Base-by-base conservation (phyloP, 2,888 invertebrate genomes). In the Homarus gammarus region DNA sequence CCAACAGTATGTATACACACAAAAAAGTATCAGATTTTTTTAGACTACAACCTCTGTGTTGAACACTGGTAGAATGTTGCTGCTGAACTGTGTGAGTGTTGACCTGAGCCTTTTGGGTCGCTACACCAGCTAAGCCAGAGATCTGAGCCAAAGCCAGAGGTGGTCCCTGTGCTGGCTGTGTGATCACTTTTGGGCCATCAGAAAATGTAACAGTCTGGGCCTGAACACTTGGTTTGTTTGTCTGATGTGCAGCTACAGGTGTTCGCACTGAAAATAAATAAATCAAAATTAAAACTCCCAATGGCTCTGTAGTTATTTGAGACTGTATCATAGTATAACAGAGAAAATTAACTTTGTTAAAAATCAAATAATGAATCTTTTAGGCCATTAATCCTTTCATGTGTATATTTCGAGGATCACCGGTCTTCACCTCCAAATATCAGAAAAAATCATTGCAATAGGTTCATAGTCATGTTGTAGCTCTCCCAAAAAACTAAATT, bases 141-240 rank as follows among this genome's bases (percentile, higher is more conserved):
- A 90, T 86, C 84, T 89, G 92, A 6, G 90, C 77, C 56, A 92
- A 83, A 31, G 88, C 89, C 51, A 91, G 73, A 18, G 93, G 93
- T 27, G 93, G 93, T 6, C 93, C 93, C 91, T 93, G 93, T 6
- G 92, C 92, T 18, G 93, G 92, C 84, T 93, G 93, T 38, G 93
- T 92, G 78, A 93, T 93, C 70, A 93, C 93, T 92, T 93, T 91
- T 6, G 88, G 91, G 36, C 91, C 91, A n/a, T 87, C 87, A 22
- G 88, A 51, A 70, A 87, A 90, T 68, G 88, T 36, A 36, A 89
- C 33, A 12, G 84, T 75, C 64, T 89, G 89, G 10, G 78, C 73
- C 64, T 84, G 89, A 18, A 89, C 84, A 18, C 88, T 84, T 15
- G 73, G 40, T 36, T 89, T 89, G 49, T 12, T 84, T 36, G 51